Conservation (phyloP, 2,113 vertebrate species). For the Saccopteryx bilineata region DNA sequence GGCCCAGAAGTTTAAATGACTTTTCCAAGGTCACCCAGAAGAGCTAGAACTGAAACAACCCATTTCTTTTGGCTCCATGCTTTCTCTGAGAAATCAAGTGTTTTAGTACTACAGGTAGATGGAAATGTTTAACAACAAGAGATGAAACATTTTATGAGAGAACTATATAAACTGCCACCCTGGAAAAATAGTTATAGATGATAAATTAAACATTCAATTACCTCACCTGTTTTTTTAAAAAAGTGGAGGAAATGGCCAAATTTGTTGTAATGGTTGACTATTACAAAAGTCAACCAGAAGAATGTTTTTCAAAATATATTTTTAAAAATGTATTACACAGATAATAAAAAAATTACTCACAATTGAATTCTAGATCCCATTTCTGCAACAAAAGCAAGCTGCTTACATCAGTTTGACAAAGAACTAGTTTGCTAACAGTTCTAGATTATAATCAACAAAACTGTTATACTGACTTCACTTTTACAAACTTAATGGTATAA, state of each 20-base stretch:
- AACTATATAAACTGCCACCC: not conserved
- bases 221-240: not conserved
- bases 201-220: not conserved
- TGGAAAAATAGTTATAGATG: not conserved
- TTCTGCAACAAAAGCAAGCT: conserved; percentile 17
- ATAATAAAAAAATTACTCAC: not conserved
- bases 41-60: not conserved
- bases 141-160: not conserved
- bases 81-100: not conserved
- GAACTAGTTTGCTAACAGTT: not conserved
- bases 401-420: not conserved
- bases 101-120: not conserved
- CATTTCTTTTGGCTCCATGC: not conserved
- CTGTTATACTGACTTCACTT: not conserved
- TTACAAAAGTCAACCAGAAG: not conserved
- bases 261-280: not conserved
- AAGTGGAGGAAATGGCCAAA: not conserved
- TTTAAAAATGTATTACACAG: not conserved
- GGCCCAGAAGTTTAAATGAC: not conserved
- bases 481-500: not conserved
- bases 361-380: not conserved
- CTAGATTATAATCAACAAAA: not conserved
- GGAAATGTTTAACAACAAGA: not conserved
- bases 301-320: conserved; percentile 3
- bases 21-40: not conserved